Percentiles rank a stretch among this genome's conserved stretches.
Evolutionary conservation across 1,140 invertebrate genomes (phyloP).

Genomic region (Apis mellifera): DNA sequence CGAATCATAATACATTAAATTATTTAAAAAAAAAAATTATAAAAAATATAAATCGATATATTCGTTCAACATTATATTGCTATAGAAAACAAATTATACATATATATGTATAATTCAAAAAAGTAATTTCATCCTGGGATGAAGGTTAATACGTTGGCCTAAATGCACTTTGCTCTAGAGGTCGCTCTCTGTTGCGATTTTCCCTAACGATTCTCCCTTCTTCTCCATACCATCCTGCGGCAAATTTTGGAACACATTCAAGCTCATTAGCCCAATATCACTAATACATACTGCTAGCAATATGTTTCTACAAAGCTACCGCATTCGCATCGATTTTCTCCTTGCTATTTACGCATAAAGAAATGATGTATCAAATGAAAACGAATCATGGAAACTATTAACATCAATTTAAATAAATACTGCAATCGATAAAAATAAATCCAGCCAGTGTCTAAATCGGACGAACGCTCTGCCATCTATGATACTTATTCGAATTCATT

Average conservation of each 20-base stretch:
- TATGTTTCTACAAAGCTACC: conserved; percentile 18
- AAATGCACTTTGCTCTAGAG: conserved; percentile 29
- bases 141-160: conserved; percentile 33
- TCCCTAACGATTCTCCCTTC: background rate
- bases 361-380: background rate
- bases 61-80: background rate
- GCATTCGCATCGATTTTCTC: conserved; percentile 12
- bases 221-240: too few relatives aligned
- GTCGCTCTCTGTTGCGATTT: background rate
- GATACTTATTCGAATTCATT: background rate
- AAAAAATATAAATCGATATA: background rate
- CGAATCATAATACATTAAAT: too few relatives aligned
- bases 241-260: conserved; percentile 46
- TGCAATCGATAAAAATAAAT: too few relatives aligned
- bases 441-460: too few relatives aligned
- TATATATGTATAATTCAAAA: background rate
- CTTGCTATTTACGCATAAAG: background rate
- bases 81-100: conserved; percentile 28
- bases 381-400: background rate
- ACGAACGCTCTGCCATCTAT: background rate
- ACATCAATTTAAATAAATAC: too few relatives aligned
- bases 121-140: conserved; percentile 39
- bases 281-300: conserved; percentile 37
- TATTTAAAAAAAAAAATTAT: too few relatives aligned
- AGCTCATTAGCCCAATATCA: conserved; percentile 42